Evolutionary conservation across 2,797 vertebrate species (phyloP), one percentile per base, ranked within the genome.

Genomic region (Periophthalmus magnuspinnatus): DNA sequence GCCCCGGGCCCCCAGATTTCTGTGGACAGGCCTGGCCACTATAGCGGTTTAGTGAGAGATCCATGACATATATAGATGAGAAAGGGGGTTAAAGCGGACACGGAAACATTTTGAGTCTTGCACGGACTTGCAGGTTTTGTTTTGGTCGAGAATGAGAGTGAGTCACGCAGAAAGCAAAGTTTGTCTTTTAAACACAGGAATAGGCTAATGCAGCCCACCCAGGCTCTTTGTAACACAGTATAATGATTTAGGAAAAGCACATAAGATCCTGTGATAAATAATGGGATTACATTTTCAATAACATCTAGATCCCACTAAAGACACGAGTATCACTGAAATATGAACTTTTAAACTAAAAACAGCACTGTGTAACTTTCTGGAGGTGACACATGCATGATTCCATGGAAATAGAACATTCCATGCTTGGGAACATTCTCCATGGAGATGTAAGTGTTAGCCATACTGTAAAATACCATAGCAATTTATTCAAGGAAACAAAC

Each of bases 41-140:
- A 77, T 61, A 7, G 74, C 45, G 55, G 72, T 83, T 86, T 66
- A 64, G 64, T 63, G 8, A 79, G 48, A 66, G 80, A 85, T 81
- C 74, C 67, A 32, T 85, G 77, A 81, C 76, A 86, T 86, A 84
- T 79, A 80, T 85, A 81, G 67, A 72, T 0, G 28, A 58, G 67
- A 68, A 70, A 77, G 54, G 71, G 72, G 85, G 87, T 48, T 82
- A 84, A 75, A 81, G 77, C 74, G 36, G 47, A 77, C 76, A 76
- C 82, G 47, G 55, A 57, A 45, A 50, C n/a, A n/a, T 7, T 24
- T 48, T 21, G 72, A 68, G 71, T 69, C 75, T 79, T 88, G 88
- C 66, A 78, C 63, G 57, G 81, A 80, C 85, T 81, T 86, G 90
- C 79, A 67, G 68, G 78, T 77, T 79, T 77, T 75, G 71, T 64